Base-by-base conservation (phyloP, 2,888 invertebrate genomes). In the Ophioninae sp. region DNA sequence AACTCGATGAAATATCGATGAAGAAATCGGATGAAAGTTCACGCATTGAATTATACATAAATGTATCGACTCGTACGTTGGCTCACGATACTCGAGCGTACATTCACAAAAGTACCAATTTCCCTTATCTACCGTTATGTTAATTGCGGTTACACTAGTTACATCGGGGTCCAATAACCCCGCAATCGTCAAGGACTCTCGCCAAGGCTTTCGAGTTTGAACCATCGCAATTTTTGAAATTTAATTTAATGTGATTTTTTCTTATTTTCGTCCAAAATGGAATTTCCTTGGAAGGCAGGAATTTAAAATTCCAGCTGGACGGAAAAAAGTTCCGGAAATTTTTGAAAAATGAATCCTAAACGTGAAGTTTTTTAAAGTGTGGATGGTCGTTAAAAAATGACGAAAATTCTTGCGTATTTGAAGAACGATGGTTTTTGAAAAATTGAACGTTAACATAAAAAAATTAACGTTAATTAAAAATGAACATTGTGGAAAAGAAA, bases 81-180 rank as follows among this genome's bases (percentile, higher is more conserved):
- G 57, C 72, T 50, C 7, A 59, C 57, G 57, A 41, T 79, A 79
- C 72, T 65, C 17, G 21, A 70, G 57, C 30, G 41, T 77, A 68
- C 44, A 37, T 70, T 64, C 10, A 81, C 81, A 79, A 84, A 79
- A 70, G 61, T 70, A 72, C 78, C 84, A 41, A 84, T 84, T 81
- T 81, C 59, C 61, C 81, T 84, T 84, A 84, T 84, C 84, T 70
- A 61, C 30, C 67, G 68, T 84, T 81, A 84, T 79, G 81, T 79
- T 84, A 81, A 85, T 83, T 67, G 75, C 39, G 69, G 77, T 83
- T 81, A 85, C 81, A 81, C 81, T 59, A 44, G 72, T 78, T 79
- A 72, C 79, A 75, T 73, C 75, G 17, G 78, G 82, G 82, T 70
- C 70, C 84, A 72, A 72, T 78, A 84, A 84, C 84, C 84, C 57